phyloP scores from a whole-genome alignment of 2,113 vertebrate species.

The Micromys minutus region DNA sequence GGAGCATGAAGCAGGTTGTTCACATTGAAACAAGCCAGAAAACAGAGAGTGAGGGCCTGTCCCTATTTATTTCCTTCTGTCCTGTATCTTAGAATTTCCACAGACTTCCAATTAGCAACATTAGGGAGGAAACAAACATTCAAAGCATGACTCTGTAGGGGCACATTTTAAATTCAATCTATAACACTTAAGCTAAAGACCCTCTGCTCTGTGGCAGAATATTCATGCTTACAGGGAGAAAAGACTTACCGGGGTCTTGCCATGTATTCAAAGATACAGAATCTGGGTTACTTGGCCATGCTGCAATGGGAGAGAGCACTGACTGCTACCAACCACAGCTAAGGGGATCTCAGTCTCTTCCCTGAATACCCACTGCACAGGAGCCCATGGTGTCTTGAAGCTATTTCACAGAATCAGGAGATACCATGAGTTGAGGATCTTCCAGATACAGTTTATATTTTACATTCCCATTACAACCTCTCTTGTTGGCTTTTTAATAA shows the following conservation, averaged over 20 bases:
- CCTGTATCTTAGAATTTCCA: neutral
- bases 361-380: neutral
- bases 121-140: neutral
- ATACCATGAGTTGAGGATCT: neutral
- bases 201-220: neutral
- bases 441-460: neutral
- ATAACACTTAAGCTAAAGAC: neutral
- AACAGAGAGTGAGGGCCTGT: neutral
- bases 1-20: neutral
- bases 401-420: neutral
- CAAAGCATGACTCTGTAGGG: neutral
- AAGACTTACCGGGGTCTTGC: neutral
- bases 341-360: neutral
- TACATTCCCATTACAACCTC: neutral
- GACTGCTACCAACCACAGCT: neutral
- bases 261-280: neutral
- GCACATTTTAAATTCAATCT: neutral
- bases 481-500: neutral
- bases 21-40: neutral
- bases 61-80: no score
- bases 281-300: neutral
- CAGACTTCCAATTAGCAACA: neutral
- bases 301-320: accelerated
- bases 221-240: neutral
- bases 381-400: neutral